Evolutionary conservation across 2,888 invertebrate genomes (phyloP).

Genomic region (Pollenia labialis): DNA sequence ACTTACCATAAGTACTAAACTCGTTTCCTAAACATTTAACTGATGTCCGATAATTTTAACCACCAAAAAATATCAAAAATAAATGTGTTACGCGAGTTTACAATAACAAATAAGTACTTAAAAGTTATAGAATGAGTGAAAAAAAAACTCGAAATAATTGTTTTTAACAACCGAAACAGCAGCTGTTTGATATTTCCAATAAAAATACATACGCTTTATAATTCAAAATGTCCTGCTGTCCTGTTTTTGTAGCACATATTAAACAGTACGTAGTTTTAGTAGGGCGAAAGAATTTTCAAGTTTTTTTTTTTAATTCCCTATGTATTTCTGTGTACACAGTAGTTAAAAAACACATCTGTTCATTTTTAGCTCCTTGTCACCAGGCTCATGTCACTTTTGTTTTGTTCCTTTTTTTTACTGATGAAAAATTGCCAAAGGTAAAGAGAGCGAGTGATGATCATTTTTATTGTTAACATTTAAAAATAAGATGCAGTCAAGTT

Average conservation of each 20-base stretch:
- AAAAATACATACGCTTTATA: constrained; percentile 47
- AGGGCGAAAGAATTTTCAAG: constrained; percentile 51
- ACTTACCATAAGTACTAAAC: not conserved
- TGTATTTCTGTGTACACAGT: constrained; percentile 16
- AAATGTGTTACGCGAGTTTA: constrained; percentile 23
- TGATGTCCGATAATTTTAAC: constrained; percentile 37
- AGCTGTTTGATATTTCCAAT: constrained; percentile 67
- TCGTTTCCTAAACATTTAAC: constrained; percentile 22
- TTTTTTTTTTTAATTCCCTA: constrained; percentile 29
- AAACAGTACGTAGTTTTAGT: constrained; percentile 9
- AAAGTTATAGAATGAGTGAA: not conserved
- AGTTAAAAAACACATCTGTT: constrained; percentile 66
- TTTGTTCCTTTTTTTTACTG: constrained; percentile 13
- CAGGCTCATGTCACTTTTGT: constrained; percentile 49
- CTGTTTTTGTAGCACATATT: constrained; percentile 22
- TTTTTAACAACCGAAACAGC: constrained; percentile 63
- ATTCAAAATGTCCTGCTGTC: constrained; percentile 63
- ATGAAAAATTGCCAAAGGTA: constrained; percentile 62
- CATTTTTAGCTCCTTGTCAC: constrained; percentile 34
- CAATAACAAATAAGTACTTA: constrained; percentile 17
- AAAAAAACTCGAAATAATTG: constrained; percentile 35
- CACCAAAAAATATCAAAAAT: constrained; percentile 34
- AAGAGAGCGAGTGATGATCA: constrained; percentile 37
- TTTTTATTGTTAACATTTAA: constrained; percentile 13
- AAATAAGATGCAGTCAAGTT: constrained; percentile 8